These are phyloP conservation scores for Tiphia femorata DNA, from an alignment of 2,888 invertebrate species.

Conservation along the genomic window DNA sequence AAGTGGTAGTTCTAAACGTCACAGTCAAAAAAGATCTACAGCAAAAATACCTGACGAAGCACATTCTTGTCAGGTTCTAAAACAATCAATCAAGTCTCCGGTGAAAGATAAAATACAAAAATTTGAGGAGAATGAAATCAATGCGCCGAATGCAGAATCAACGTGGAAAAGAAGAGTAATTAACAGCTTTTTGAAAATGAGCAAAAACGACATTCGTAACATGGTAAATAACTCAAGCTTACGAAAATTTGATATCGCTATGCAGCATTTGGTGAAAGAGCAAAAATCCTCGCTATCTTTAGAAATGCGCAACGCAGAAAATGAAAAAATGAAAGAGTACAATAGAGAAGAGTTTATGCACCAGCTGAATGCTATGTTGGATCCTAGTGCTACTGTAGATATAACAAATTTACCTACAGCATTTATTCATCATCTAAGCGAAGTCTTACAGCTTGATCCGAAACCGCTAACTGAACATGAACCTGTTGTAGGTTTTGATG, in stretches of 20 bases:
- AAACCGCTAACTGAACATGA: background rate
- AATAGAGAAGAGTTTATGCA: slow-evolving; percentile 63
- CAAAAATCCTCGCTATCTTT: slow-evolving; percentile 53
- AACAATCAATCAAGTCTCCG: too few species aligned
- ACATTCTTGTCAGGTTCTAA: too few species aligned
- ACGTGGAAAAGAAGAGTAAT: slow-evolving; percentile 63
- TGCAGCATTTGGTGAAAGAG: slow-evolving; percentile 64
- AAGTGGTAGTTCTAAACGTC: too few species aligned
- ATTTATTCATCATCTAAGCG: slow-evolving; percentile 74
- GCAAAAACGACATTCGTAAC: slow-evolving; percentile 64
- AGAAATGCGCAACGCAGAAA: slow-evolving; percentile 58
- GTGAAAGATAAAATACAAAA: too few species aligned
- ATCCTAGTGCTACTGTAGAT: slow-evolving; percentile 73
- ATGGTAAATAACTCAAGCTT: slow-evolving; percentile 65
- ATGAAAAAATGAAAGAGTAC: slow-evolving; percentile 60
- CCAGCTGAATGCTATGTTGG: slow-evolving; percentile 71
- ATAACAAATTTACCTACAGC: slow-evolving; percentile 74
- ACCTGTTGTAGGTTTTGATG: too few species aligned
- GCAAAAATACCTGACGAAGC: too few species aligned
- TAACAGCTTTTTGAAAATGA: slow-evolving; percentile 64
- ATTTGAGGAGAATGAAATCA: background rate
- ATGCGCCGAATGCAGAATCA: slow-evolving; percentile 34
- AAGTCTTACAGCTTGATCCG: slow-evolving; percentile 70
- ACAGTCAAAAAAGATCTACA: too few species aligned
- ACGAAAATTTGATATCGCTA: slow-evolving; percentile 63